A percentile compares a stretch with the other conserved stretches of the same genome.
phyloP scores from a whole-genome alignment of 2,797 vertebrate genomes.

The Xiphophorus birchmanni region DNA sequence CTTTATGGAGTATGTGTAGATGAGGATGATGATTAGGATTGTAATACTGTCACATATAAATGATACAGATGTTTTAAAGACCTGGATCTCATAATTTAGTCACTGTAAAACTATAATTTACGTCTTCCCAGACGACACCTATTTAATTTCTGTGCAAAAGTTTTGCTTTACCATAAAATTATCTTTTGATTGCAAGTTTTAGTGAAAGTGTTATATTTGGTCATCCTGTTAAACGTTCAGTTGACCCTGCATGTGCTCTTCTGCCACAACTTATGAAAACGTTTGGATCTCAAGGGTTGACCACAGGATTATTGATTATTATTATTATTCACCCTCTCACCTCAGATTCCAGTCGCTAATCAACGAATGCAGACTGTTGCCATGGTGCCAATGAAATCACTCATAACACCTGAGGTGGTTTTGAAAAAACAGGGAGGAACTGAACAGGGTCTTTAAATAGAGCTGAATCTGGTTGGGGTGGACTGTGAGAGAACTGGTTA shows the following conservation, averaged over 20 bases:
- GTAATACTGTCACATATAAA: slow-evolving; percentile 21
- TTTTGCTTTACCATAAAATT: background rate
- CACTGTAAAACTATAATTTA: slow-evolving; percentile 7
- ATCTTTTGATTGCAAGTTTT: background rate
- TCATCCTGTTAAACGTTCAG: background rate
- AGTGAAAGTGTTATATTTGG: background rate
- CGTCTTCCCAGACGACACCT: background rate
- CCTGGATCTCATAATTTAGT: slow-evolving; percentile 20
- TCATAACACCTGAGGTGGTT: background rate
- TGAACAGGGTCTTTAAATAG: no score
- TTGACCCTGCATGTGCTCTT: no score
- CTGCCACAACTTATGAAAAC: no score
- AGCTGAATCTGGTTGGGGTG: no score
- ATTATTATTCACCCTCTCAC: no score
- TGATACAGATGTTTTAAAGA: background rate
- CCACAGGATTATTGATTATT: no score
- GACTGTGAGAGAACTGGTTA: no score
- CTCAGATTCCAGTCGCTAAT: no score
- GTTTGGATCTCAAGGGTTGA: no score
- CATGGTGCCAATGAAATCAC: no score
- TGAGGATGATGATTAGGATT: slow-evolving; percentile 45
- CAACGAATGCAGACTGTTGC: no score
- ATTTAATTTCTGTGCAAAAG: background rate
- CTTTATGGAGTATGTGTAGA: slow-evolving; percentile 56
- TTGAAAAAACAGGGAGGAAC: no score